Evolutionary conservation across 2,797 vertebrate genomes (phyloP), one percentile per base, ranked within the genome.

Genomic region (Danio choprae): DNA sequence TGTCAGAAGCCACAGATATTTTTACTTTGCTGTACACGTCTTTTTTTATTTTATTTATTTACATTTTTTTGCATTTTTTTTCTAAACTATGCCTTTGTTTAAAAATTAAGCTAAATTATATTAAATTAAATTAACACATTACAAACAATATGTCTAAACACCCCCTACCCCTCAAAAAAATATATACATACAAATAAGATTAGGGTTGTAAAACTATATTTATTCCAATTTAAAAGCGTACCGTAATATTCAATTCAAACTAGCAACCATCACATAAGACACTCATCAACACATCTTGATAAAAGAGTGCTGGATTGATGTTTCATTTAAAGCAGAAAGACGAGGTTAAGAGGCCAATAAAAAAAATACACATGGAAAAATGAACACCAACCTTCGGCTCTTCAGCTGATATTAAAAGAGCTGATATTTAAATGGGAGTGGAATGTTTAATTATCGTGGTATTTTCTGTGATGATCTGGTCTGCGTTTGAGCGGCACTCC

Each of bases 401-500:
- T 80, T 38, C 64, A 78, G 41, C 59, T 64, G 73, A 58, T 77
- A 77, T 80, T 72, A 77, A 64, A 68, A 77, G 67, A 56, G 44
- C n/a, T 80, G 73, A 78, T 77, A 84, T 81, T 83, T 83, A 83
- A 84, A 75, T 56, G 62, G 40, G 68, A 73, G 74, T 55, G 20
- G 44, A 67, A 70, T 69, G 50, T 79, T 85, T 83, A 87, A 86
- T 83, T 75, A 69, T 63, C 43, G 7, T 82, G 44, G 53, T 81
- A 67, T 81, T 81, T 82, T 76, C 68, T 72, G 41, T 15, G 77
- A 84, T 65, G 63, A 67, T 59, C 40, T 55, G 22, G 53, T 65
- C 74, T 64, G n/a, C 22, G 15, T 70, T 51, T 29, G 29, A 41
- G 15, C 13, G n/a, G 50, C 53, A 53, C 29, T 20, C 41, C 40